Percentiles rank a stretch among this genome's conserved stretches.
Evolutionary conservation across 2,888 invertebrate species (phyloP).

Genomic region (Diarsia rubi): DNA sequence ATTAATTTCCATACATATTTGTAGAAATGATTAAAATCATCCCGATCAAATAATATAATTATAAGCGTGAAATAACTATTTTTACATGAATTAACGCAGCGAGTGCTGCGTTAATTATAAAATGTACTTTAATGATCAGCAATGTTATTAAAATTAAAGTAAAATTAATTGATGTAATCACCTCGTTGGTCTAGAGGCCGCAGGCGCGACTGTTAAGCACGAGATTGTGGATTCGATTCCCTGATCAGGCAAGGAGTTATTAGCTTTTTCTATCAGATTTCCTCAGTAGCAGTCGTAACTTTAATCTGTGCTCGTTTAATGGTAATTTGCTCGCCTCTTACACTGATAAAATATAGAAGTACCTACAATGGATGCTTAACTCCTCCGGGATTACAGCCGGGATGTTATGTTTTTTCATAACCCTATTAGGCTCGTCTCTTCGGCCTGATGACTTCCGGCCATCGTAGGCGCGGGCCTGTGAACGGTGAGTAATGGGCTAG

Average conservation of each 20-base stretch:
- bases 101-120: too few relatives aligned
- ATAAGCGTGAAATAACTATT: neutral
- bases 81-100: neutral
- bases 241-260: neutral
- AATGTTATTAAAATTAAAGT: neutral
- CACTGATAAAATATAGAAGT: neutral
- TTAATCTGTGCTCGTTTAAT: neutral
- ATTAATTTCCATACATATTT: neutral
- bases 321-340: neutral
- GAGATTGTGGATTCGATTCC: neutral
- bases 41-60: slow-evolving; percentile 2
- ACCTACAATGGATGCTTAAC: too few relatives aligned
- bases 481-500: too few relatives aligned
- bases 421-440: too few relatives aligned
- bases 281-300: neutral
- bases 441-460: too few relatives aligned
- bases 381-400: too few relatives aligned
- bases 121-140: neutral
- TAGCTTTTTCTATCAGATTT: neutral
- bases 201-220: too few relatives aligned
- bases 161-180: neutral
- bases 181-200: neutral
- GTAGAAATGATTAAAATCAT: neutral
- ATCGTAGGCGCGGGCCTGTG: too few relatives aligned
- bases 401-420: too few relatives aligned